Evolutionary conservation across 2,888 invertebrate genomes (phyloP).

Genomic region (Limnephilus lunatus): DNA sequence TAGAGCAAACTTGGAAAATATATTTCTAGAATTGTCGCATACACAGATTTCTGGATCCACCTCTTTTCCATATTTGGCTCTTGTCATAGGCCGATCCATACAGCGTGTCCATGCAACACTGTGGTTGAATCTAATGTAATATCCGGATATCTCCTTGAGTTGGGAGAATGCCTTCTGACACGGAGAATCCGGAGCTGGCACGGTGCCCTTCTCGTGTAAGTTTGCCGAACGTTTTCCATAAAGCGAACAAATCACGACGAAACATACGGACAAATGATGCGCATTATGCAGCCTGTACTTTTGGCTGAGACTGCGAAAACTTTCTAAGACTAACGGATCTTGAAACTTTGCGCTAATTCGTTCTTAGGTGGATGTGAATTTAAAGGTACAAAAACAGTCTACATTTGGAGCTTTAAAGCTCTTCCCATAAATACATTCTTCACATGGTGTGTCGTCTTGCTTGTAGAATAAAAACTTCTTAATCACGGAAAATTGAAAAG

Average conservation of each 20-base stretch:
- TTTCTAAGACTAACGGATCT: constrained; percentile 3
- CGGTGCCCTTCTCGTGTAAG: constrained; percentile 57
- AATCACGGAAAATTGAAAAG: too few relatives aligned
- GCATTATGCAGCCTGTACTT: constrained; percentile 44
- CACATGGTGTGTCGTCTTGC: not conserved
- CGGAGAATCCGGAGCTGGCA: constrained; percentile 48
- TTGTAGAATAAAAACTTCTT: too few relatives aligned
- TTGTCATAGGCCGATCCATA: not conserved
- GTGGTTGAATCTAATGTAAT: not conserved
- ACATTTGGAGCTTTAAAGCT: not conserved
- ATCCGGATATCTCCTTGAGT: not conserved
- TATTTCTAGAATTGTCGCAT: not conserved
- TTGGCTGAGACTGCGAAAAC: constrained; percentile 2
- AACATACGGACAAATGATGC: constrained; percentile 56
- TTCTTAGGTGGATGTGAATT: not conserved
- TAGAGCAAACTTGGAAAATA: too few relatives aligned
- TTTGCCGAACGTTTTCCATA: constrained; percentile 46
- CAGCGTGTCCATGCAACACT: not conserved
- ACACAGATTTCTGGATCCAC: not conserved
- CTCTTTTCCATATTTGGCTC: not conserved
- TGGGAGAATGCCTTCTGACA: not conserved
- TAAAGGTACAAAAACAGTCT: not conserved
- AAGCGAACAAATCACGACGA: constrained; percentile 51
- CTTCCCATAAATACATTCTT: too few relatives aligned
- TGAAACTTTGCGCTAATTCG: not conserved